Base-by-base conservation (phyloP, 53 echinoderm and acorn worm genomes). In the Glandiceps talaboti region DNA sequence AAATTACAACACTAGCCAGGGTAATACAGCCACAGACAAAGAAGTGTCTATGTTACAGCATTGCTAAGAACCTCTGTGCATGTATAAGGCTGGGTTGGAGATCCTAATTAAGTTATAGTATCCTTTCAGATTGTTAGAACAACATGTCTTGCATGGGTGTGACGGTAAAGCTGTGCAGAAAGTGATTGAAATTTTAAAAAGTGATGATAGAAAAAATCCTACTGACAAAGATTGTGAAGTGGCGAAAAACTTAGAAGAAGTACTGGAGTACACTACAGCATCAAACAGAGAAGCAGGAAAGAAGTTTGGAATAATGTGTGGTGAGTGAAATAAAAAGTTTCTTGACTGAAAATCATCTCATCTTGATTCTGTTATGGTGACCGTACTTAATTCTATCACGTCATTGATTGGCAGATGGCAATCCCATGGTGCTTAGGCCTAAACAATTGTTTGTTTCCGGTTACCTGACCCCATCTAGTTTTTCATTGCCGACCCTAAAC, bases 61-160 rank as follows among this genome's bases (percentile, higher is more conserved):
- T 28, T 28, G 1, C 30, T 25, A 25, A 1, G 32, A 1, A 30
- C 30, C 30, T 26, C 32, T 0, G 12, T 30, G 31, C 14, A 1
- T 27, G 25, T 28, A 78, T 30, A 77, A 14, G 10, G 0, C 31
- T 29, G 29, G 78, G n/a, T 30, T 30, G 10, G 30, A 27, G 26
- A 73, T 73, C 26, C 26, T 76, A 27, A 76, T 25, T 76, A 20
- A 28, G 1, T 30, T 29, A 6, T 78, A 26, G 25, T 30, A 29
- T 30, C 1, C 26, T 80, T 80, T 0, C 45, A 90, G 90, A 77
- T 80, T 90, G 29, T 29, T 90, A 25, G 91, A 91, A 75, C 88
- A 88, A 33, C 88, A 84, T 64, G 82, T 91, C 73, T 64, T 91
- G 75, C 75, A 88, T 33, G 88, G 88, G 0, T 80, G 77, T 33